A percentile compares a stretch with the other conserved stretches of the same genome.
Conservation (phyloP, 1,140 invertebrate species). For the Campoletis sonorensis region DNA sequence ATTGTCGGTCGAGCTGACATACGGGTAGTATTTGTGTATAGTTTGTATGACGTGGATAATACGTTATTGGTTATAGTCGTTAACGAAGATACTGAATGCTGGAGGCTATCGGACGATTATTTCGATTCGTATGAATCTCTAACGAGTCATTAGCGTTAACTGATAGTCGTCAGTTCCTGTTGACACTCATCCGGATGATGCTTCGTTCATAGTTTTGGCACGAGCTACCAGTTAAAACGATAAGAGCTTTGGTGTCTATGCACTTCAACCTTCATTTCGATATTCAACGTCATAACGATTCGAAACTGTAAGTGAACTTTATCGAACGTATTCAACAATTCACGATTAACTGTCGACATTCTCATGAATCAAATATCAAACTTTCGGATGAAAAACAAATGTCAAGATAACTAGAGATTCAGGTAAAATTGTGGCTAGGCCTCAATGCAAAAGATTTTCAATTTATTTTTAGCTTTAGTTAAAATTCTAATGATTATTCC, state of each 20-base stretch:
- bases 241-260: background rate
- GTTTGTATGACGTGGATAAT: background rate
- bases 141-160: slow-evolving; percentile 22
- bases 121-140: slow-evolving; percentile 6
- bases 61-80: slow-evolving; percentile 6
- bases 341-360: background rate
- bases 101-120: background rate
- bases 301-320: background rate
- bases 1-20: slow-evolving; percentile 7
- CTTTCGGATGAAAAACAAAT: no score
- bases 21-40: slow-evolving; percentile 5
- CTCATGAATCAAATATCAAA: no score
- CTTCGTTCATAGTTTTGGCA: background rate
- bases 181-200: slow-evolving; percentile 16
- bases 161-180: slow-evolving; percentile 19
- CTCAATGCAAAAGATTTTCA: no score
- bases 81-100: background rate
- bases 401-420: no score
- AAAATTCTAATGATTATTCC: no score
- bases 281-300: background rate
- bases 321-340: background rate
- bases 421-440: no score
- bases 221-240: slow-evolving; percentile 6
- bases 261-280: background rate
- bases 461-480: no score